Evolutionary conservation across 2,113 vertebrate species (phyloP), one percentile per base, ranked within the genome.

Genomic region (Phoenicopterus ruber): DNA sequence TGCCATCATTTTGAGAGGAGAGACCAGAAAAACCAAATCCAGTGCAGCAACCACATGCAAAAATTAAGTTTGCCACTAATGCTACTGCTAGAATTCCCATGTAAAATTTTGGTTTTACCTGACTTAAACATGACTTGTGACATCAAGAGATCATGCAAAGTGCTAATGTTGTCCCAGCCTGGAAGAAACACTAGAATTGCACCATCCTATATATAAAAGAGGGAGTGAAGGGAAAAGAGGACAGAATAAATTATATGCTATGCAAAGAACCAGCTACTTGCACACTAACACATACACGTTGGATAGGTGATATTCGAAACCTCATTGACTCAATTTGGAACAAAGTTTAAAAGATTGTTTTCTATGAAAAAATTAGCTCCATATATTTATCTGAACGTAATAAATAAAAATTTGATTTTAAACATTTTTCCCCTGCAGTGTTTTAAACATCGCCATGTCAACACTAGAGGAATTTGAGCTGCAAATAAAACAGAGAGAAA

Each of bases 121-220:
- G 99, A 99, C 97, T 98, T 98, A 96, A 99, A 99, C 99, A 99
- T 99, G 97, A 99, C 98, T 94, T 99, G 99, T 66, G 99, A 98
- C 98, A 98, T 98, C 69, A 99, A 97, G 71, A 99, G 98, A 91
- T 99, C 99, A 73, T 99, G 98, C 77, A 99, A 98, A 69, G 95
- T 98, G 97, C 99, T 99, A 94, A 99, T 99, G 97, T 99, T 99
- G 98, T 99, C 99, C 99, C 99, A 99, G 84, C 99, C 99, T 58
- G 99, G 99, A 50, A 99, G 98, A 97, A 99, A 99, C 67, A 99
- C 99, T 81, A 99, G 96, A 95, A 99, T 99, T 6, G 99, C 99
- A 93, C 99, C 99, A 78, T 99, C 99, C 99, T 99, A 83, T 36
- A 57, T 7, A 24, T 20, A 81, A 57, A 63, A 70, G 36, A 54